Conservation (phyloP, 1,140 invertebrate species). For the Notospermus geniculatus region DNA sequence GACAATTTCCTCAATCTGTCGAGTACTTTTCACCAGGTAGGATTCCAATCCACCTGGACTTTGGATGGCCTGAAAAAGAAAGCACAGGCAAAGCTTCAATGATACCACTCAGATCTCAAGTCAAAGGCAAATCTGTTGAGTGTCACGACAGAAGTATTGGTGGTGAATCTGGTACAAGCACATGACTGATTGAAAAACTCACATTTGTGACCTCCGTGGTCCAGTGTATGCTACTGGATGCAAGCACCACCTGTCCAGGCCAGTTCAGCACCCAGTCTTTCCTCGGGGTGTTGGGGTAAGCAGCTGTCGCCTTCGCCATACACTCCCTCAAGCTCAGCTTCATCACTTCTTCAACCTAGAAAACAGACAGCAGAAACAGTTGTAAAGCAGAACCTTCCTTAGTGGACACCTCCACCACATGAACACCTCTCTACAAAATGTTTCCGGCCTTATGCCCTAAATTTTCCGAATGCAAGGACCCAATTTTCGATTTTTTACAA, state of each 20-base stretch:
- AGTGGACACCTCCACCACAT: conserved; percentile 83
- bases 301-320: conserved; percentile 44
- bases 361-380: background rate
- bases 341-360: conserved; percentile 56
- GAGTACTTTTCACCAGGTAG: conserved; percentile 50
- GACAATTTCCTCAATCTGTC: conserved; percentile 54
- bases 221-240: conserved; percentile 55
- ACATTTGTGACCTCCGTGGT: conserved; percentile 48
- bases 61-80: conserved; percentile 40
- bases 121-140: background rate
- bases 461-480: no score
- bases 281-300: conserved; percentile 40
- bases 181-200: conserved; percentile 27
- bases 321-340: conserved; percentile 52
- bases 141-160: background rate
- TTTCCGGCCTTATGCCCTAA: conserved; percentile 7
- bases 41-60: conserved; percentile 32
- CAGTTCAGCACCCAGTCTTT: conserved; percentile 54
- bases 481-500: no score
- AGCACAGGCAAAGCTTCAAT: background rate
- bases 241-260: conserved; percentile 56
- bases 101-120: background rate
- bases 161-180: no score
- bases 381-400: conserved; percentile 57
- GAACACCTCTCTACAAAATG: conserved; percentile 56